Base-by-base conservation (phyloP, 2,797 vertebrate genomes). In the Threskiornis aethiopicus region DNA sequence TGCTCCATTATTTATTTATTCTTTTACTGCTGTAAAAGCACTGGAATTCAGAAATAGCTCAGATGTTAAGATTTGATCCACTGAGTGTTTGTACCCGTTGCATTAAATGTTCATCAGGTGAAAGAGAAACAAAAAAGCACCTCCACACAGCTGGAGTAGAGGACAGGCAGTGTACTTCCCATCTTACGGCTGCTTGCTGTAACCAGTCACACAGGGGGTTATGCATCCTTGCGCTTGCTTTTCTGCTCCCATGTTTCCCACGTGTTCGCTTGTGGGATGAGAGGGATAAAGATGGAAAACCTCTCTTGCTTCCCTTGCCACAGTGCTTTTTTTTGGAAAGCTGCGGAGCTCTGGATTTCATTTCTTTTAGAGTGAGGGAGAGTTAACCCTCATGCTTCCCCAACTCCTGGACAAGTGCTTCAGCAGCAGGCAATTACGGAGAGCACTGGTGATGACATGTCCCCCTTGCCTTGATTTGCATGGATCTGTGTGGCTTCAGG, bases 1-100 rank as follows among this genome's bases (percentile, higher is more conserved):
- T 84, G 62, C 42, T 88, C 31, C 22, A 3, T 93, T 88, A 80
- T 90, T 93, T 96, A 77, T 89, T 96, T 86, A 71, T 81, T 47
- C 44, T 71, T 94, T 11, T 61, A 51, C 54, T 39, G 10, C 55
- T 52, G 19, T 85, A 57, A 91, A 94, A 78, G 52, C 25, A 42
- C 47, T 61, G 65, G 52, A 73, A 85, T 86, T 57, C 41, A 35
- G 65, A 71, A 88, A 33, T 49, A 64, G 29, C 41, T 94, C 41
- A 13, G 49, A 54, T 51, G 54, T 51, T 65, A 54, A 64, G 44
- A 41, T 84, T 84, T 95, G n/a, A 67, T 64, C 61, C 21, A 7
- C 49, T 52, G 76, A 31, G 16, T 83, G 9, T 44, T 83, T 64
- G 44, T 55, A 33, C 13, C 31, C 5, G 0, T 79, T 94, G 59